A percentile compares a stretch with the other conserved stretches of the same genome.
Evolutionary conservation across 2,113 vertebrate species (phyloP).

Genomic region (Cyprinus carpio): DNA sequence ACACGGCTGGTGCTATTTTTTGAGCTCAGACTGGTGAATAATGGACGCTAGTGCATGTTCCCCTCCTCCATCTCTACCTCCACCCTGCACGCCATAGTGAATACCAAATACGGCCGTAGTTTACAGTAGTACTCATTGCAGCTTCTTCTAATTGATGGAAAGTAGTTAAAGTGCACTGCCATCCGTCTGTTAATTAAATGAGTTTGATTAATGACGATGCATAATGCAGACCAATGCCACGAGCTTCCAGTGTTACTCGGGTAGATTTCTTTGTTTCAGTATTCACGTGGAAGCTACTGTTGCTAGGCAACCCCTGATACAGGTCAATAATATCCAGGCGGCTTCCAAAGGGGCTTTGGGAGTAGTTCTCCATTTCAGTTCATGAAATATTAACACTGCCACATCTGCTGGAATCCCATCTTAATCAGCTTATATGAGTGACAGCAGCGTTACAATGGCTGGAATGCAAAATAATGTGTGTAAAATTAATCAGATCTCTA

Average conservation of each 20-base stretch:
- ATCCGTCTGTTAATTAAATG: neutral
- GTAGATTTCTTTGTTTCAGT: slow-evolving; percentile 61
- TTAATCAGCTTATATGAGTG: slow-evolving; percentile 8
- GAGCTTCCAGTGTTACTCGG: slow-evolving; percentile 47
- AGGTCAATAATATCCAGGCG: slow-evolving; percentile 67
- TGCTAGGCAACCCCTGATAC: slow-evolving; percentile 71
- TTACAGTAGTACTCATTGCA: neutral
- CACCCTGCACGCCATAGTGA: neutral
- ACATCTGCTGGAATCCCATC: slow-evolving; percentile 52
- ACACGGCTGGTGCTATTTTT: slow-evolving; percentile 71
- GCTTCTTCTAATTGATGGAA: neutral
- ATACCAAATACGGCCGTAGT: neutral
- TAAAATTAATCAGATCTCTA: neutral
- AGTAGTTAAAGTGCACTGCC: neutral
- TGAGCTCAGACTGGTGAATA: slow-evolving; percentile 72
- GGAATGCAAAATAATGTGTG: neutral
- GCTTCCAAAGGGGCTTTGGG: slow-evolving; percentile 51
- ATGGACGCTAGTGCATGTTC: slow-evolving; percentile 62
- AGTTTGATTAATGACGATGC: neutral
- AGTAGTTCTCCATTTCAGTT: slow-evolving; percentile 65
- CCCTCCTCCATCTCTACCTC: neutral
- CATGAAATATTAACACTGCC: slow-evolving; percentile 59
- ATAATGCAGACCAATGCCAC: neutral
- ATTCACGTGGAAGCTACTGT: slow-evolving; percentile 59
- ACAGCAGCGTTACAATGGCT: neutral